Base-by-base conservation (phyloP, 2,888 invertebrate genomes). In the Drosophila lacicola region DNA sequence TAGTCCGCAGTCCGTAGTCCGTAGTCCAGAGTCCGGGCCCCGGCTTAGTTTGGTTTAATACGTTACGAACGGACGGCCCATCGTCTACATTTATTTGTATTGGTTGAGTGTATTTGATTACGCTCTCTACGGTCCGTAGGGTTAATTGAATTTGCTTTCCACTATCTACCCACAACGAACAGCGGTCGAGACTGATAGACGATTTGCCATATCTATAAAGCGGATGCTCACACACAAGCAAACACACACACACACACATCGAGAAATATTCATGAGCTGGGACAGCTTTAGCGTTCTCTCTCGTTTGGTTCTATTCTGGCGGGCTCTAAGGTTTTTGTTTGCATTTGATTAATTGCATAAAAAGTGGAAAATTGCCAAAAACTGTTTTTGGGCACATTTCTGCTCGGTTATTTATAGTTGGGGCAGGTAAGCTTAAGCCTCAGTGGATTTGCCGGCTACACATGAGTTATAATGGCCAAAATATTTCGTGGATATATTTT, bases 91-190 rank as follows among this genome's bases (percentile, higher is more conserved):
- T 64, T 85, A 84, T 86, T 85, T 85, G 87, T 88, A 86, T 86
- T 83, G 88, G 80, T 66, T 82, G 85, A 86, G 89, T 89, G 84
- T 88, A 82, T 89, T 89, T 89, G 84, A 88, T 88, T 83, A 88
- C 74, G 79, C 87, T 87, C 87, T 83, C 78, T 71, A 82, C 80
- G 78, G 74, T 78, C 80, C 80, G 81, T 71, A 82, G 89, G 87
- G 89, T 88, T 88, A 88, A 88, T 88, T 88, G 90, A 89, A 88
- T 89, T 88, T 88, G 78, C 85, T 84, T 83, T 88, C 70, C 53
- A 81, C 80, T 80, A 80, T 66, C 82, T 14, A 44, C 33, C 54
- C 62, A 73, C 60, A 57, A 56, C 63, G 46, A 44, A 37, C 57
- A 34, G 39, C 29, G 5, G 37, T 37, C 25, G 45, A 42, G 36